These are phyloP conservation scores for Phymorhynchus buccinoides DNA, from an alignment of 1,140 invertebrate genomes.

Conservation along the genomic window DNA sequence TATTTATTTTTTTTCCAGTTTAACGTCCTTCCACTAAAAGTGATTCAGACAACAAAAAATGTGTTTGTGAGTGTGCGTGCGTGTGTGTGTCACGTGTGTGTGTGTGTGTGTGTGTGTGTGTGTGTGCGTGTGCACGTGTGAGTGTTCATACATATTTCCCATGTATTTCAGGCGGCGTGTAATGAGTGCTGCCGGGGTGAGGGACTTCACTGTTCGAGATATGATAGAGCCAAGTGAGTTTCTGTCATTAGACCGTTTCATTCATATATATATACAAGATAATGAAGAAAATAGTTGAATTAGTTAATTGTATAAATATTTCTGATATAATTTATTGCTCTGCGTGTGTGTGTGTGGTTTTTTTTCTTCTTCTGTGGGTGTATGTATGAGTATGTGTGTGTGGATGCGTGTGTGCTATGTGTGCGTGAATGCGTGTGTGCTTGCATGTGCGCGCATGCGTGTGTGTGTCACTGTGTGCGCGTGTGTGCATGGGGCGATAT, in stretches of 20 bases:
- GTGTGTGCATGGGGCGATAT: no score
- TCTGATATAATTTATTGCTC: not conserved
- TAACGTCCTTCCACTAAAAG: no score
- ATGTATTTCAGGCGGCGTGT: not conserved
- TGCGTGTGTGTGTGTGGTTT: not conserved
- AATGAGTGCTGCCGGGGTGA: conserved; percentile 10
- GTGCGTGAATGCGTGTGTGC: no score
- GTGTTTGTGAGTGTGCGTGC: no score
- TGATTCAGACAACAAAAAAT: no score
- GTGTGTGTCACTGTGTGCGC: no score
- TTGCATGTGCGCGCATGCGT: no score
- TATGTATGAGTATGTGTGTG: not conserved
- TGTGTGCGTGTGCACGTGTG: no score
- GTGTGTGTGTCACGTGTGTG: no score
- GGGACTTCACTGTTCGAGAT: conserved; percentile 36
- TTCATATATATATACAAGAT: not conserved
- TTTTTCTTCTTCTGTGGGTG: not conserved
- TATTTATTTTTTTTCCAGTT: no score
- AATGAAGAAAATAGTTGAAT: not conserved
- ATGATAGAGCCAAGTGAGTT: conserved; percentile 40
- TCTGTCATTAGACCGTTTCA: not conserved
- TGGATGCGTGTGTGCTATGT: not conserved
- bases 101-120: no score
- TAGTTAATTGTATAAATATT: not conserved
- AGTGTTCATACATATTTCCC: no score